Evolutionary conservation across 1,140 invertebrate species (phyloP).

Genomic region (Arctopsyche grandis): DNA sequence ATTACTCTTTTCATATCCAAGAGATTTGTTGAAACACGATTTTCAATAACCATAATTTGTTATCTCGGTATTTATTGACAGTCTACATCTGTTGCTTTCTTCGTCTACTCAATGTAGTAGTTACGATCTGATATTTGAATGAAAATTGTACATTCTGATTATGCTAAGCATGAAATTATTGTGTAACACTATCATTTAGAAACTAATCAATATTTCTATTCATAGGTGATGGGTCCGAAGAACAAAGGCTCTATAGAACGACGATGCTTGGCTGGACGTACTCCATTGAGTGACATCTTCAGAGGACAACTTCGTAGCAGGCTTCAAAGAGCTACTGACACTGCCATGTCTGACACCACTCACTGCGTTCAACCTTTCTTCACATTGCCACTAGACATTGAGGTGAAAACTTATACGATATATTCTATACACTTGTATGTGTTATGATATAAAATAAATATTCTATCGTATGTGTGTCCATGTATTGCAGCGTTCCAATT

Average conservation of each 20-base stretch:
- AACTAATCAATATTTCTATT: too few species aligned
- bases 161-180: too few species aligned
- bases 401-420: conserved; percentile 75
- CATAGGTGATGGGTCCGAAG: conserved; percentile 82
- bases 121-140: too few species aligned
- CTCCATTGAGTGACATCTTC: conserved; percentile 93
- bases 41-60: too few species aligned
- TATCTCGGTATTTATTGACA: too few species aligned
- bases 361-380: conserved; percentile 93
- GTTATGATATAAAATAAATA: background rate
- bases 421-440: conserved; percentile 19
- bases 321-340: conserved; percentile 78
- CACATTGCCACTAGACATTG: conserved; percentile 92
- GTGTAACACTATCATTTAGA: too few species aligned
- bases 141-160: too few species aligned
- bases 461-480: background rate
- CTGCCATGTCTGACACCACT: conserved; percentile 68
- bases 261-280: conserved; percentile 81
- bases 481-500: conserved; percentile 78
- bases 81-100: too few species aligned
- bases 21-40: too few species aligned
- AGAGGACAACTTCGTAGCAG: conserved; percentile 88
- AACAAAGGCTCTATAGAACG: conserved; percentile 89
- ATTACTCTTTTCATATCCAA: too few species aligned
- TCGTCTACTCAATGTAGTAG: too few species aligned